Base-by-base conservation (phyloP, 1,140 invertebrate genomes). In the Sitodiplosis mosellana region DNA sequence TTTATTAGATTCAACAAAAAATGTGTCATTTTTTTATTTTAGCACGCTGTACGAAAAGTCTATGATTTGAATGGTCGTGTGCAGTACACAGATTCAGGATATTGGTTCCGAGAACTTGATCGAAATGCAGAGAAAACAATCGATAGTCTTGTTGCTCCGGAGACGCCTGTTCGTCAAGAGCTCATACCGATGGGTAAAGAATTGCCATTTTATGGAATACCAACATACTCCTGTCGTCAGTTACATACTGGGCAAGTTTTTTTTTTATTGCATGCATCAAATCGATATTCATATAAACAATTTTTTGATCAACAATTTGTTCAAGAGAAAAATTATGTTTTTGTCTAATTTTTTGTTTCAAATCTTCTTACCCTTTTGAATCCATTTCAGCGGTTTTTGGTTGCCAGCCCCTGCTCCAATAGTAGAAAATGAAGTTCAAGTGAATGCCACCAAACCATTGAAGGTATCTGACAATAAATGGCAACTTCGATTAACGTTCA, bases 31-130 rank as follows among this genome's bases (percentile, higher is more conserved):
- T 40, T 45, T 53, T 41, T 15, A 47, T 54, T 53, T 53, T 58
- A 77, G 75, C 74, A 78, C 58, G 63, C 70, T 5, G 61, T 71
- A 43, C 57, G 74, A 51, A 65, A 59, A 36, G 66, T 69, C 53
- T 66, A 69, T 53, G 62, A 71, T 27, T 52, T 57, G 22, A 52
- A 59, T 48, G 59, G 59, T 10, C 49, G 55, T 21, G 47, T 64
- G n/a, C 51, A 48, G 2, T 62, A 65, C 40, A 55, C 56, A 46
- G 73, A 77, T 54, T 65, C 72, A 38, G 73, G 72, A n/a, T 66
- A 69, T 48, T 76, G 73, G 66, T 59, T 74, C 41, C 53, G 70
- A 33, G 70, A 72, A 44, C 56, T 72, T 51, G 76, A 78, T 59
- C 60, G 70, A 46, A 67, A 69, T 55, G 60, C 61, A 15, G 61